Evolutionary conservation across 2,797 vertebrate species (phyloP), one percentile per base, ranked within the genome.

Genomic region (Sus cebifrons): DNA sequence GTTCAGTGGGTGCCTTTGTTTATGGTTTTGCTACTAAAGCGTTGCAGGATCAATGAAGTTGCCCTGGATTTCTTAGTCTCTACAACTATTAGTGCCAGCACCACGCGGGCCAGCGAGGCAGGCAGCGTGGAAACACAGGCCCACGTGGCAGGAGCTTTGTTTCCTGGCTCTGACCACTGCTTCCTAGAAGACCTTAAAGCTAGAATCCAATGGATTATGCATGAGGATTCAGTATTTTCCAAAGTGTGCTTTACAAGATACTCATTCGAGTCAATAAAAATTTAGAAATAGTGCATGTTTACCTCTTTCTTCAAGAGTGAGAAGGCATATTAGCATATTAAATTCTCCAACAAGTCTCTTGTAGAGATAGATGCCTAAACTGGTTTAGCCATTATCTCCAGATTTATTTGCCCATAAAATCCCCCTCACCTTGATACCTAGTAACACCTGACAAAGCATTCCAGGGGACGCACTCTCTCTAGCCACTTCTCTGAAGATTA

Each of bases 1-100:
- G 23, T 81, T 89, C 70, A 20, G 67, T 91, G 91, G 88, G 95
- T 82, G 21, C 32, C 20, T 94, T 95, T 91, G 86, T 93, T 96
- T 96, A 77, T 49, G 65, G 71, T 49, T 94, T 96, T 86, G 23
- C 86, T 71, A 7, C 60, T 71, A 90, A 88, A 85, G 64, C 68
- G 27, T 18, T 27, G 17, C 14, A 75, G 54, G 44, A 96, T 96
- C 91, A 67, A 77, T 95, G 86, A 94, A 91, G 75, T 70, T 93
- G 88, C 79, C 65, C 58, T 68, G 60, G 67, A 78, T 82, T 91
- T 83, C 83, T 65, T 49, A 78, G 86, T 84, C n/a, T 52, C 3
- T 20, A 56, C 20, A 87, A 56, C 29, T n/a, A 5, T 56, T 29
- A 25, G 20, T 0, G 17, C 40, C 68, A 79, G 75, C 7, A 4